phyloP scores from a whole-genome alignment of 2,113 vertebrate genomes.

The Vicugna pacos region DNA sequence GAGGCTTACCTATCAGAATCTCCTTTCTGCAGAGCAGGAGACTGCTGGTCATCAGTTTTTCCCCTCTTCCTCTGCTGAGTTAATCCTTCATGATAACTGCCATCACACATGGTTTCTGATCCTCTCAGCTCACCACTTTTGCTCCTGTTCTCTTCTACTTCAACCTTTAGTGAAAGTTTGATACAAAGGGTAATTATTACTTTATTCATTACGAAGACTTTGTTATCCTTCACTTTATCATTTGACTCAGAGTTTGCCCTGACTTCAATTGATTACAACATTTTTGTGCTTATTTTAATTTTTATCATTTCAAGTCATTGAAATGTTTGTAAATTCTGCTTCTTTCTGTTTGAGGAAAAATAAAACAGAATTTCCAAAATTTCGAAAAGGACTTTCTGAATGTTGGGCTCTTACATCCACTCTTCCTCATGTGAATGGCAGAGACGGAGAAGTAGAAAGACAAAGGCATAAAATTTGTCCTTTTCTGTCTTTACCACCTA shows the following conservation, averaged over 20 bases:
- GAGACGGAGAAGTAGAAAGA: too few species aligned
- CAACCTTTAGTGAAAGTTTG: constrained; percentile 85
- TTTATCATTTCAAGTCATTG: too few species aligned
- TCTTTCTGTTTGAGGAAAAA: too few species aligned
- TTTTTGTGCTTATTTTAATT: too few species aligned
- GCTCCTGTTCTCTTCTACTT: constrained; percentile 78
- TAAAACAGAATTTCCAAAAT: too few species aligned
- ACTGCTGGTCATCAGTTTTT: constrained; percentile 58
- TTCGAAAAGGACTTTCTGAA: too few species aligned
- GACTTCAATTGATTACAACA: background rate
- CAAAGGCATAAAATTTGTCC: too few species aligned
- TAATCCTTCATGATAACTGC: constrained; percentile 5
- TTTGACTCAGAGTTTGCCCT: constrained; percentile 4
- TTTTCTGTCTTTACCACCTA: too few species aligned
- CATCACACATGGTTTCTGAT: background rate
- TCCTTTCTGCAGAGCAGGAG: constrained; percentile 42
- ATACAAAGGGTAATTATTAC: constrained; percentile 25
- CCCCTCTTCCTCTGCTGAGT: constrained; percentile 42
- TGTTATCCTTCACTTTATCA: background rate
- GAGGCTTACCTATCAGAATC: constrained; percentile 72
- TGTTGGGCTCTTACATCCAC: too few species aligned
- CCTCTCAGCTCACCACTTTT: background rate
- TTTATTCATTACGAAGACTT: constrained; percentile 35
- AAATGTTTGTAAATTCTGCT: too few species aligned
- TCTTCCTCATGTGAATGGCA: too few species aligned